These are phyloP conservation scores for Melanotaenia maccullochi DNA, from an alignment of 2,797 vertebrate species.

Conservation along the genomic window DNA sequence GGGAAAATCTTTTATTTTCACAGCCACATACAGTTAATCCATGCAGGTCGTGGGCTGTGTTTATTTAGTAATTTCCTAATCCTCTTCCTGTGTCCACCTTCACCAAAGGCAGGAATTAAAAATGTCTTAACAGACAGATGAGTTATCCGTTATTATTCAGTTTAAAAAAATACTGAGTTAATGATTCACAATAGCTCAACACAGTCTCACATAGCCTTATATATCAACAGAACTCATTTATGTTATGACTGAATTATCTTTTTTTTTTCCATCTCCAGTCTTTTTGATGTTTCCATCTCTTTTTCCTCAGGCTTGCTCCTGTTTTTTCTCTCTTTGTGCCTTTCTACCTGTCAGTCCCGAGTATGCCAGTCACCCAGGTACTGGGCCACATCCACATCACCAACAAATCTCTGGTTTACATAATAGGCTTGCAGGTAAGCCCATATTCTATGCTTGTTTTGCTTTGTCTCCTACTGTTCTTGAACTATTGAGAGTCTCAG, in stretches of 20 bases:
- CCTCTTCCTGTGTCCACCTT: constrained; percentile 15
- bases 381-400: constrained; percentile 93
- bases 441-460: background rate
- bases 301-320: constrained; percentile 86
- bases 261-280: background rate
- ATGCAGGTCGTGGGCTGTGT: constrained; percentile 18
- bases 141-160: background rate
- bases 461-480: background rate
- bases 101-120: background rate
- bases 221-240: background rate
- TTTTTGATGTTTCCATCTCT: background rate
- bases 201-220: background rate
- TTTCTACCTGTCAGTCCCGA: constrained; percentile 93
- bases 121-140: background rate
- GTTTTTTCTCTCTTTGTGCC: constrained; percentile 96
- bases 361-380: constrained; percentile 91
- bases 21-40: background rate
- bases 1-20: constrained; percentile 9
- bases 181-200: background rate
- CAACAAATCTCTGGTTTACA: constrained; percentile 96
- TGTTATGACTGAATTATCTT: background rate
- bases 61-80: constrained; percentile 3
- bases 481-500: background rate
- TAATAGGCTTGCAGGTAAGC: constrained; percentile 80
- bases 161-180: background rate